Evolutionary conservation across 2,888 invertebrate genomes (phyloP).

Genomic region (Erannis defoliaria): DNA sequence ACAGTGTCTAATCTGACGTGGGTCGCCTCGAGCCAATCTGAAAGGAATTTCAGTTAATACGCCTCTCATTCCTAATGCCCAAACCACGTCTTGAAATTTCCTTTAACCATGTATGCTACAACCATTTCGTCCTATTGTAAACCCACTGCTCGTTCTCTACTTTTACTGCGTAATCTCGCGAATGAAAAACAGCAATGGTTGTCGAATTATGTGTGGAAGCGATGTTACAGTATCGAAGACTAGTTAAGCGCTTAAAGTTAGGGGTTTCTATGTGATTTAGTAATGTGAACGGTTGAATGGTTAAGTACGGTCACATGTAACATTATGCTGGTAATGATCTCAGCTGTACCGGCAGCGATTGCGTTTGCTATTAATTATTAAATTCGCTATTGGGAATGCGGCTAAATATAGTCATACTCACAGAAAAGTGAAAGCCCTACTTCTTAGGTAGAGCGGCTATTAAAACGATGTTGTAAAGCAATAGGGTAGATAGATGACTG

Average conservation of each 20-base stretch:
- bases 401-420: background rate
- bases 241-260: constrained; percentile 50
- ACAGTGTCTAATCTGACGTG: constrained; percentile 77
- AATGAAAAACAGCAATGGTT: constrained; percentile 41
- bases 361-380: constrained; percentile 26
- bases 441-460: too few species aligned
- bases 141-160: constrained; percentile 42
- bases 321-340: constrained; percentile 36
- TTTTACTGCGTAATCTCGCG: background rate
- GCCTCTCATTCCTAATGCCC: constrained; percentile 65
- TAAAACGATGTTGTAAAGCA: too few species aligned
- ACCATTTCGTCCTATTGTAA: constrained; percentile 15
- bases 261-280: constrained; percentile 42
- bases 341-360: constrained; percentile 20
- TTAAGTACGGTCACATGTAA: constrained; percentile 40
- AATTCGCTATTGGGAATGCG: constrained; percentile 5
- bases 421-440: too few species aligned
- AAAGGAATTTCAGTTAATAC: constrained; percentile 78
- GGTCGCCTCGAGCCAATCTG: constrained; percentile 73
- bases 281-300: constrained; percentile 42
- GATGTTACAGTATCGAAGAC: constrained; percentile 14
- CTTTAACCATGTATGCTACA: constrained; percentile 34
- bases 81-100: constrained; percentile 51
- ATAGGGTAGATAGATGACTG: too few species aligned
- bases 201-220: background rate